These are phyloP conservation scores for Pelochelys cantorii DNA, from an alignment of 2,797 vertebrate species.

Conservation along the genomic window DNA sequence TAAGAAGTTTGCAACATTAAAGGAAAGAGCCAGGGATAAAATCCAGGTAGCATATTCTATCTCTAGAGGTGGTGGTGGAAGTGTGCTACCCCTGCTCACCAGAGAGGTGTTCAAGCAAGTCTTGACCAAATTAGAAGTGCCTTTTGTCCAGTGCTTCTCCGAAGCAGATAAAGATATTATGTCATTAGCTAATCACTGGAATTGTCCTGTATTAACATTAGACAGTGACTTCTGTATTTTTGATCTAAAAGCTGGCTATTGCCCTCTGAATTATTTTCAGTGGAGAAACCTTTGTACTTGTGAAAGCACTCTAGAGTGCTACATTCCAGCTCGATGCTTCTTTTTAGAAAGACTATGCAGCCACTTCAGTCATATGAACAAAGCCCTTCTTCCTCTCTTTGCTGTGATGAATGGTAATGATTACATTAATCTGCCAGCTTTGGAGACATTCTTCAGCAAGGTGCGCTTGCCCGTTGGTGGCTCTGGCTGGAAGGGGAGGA, in stretches of 20 bases:
- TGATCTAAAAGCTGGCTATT: conserved; percentile 90
- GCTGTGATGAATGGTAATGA: conserved; percentile 93
- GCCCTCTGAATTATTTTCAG: conserved; percentile 88
- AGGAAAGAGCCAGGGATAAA: conserved; percentile 85
- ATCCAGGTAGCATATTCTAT: conserved; percentile 86
- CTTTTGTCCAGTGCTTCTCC: conserved; percentile 89
- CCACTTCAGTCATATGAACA: conserved; percentile 84
- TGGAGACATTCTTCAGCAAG: conserved; percentile 81
- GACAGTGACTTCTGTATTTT: conserved; percentile 98
- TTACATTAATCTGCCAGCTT: conserved; percentile 78
- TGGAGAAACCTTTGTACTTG: conserved; percentile 83
- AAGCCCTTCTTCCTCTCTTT: conserved; percentile 88
- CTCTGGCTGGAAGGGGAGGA: conserved; percentile 51
- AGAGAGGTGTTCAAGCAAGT: conserved; percentile 89
- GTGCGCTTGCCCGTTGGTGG: conserved; percentile 58
- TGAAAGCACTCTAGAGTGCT: conserved; percentile 71
- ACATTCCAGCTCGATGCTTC: conserved; percentile 87
- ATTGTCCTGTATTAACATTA: conserved; percentile 91
- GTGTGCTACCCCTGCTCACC: conserved; percentile 86
- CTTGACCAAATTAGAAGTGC: conserved; percentile 83
- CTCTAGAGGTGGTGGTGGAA: conserved; percentile 79
- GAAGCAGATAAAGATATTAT: conserved; percentile 95
- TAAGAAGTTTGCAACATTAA: conserved; percentile 89
- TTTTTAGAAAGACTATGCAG: conserved; percentile 83
- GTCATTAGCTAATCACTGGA: conserved; percentile 91